Conservation (phyloP, 2,888 invertebrate species). For the Rhorus exstirpatorius region DNA sequence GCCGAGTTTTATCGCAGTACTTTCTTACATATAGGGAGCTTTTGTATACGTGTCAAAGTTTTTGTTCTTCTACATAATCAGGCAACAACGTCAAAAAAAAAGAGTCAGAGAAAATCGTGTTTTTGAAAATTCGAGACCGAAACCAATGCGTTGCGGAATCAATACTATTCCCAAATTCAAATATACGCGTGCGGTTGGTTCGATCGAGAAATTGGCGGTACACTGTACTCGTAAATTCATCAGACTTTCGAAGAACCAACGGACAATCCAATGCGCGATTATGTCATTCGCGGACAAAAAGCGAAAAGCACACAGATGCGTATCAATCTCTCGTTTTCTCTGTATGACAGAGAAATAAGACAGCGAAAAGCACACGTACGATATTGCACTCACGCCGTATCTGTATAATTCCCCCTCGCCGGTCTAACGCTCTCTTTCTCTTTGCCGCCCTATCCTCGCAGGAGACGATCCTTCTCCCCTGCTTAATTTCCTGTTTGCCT, state of each 20-base stretch:
- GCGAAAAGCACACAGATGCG: constrained; percentile 20
- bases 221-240: neutral
- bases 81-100: too few relatives aligned
- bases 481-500: constrained; percentile 80
- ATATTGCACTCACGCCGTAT: constrained; percentile 58
- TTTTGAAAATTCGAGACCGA: too few relatives aligned
- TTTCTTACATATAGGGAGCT: too few relatives aligned
- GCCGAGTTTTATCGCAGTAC: too few relatives aligned
- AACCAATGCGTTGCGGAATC: neutral
- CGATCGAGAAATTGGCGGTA: neutral
- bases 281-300: constrained; percentile 22
- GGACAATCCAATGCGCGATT: neutral
- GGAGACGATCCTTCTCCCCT: constrained; percentile 55
- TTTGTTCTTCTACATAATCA: too few relatives aligned
- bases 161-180: neutral
- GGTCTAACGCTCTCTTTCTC: constrained; percentile 32
- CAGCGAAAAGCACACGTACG: constrained; percentile 22
- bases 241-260: neutral
- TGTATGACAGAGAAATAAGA: neutral
- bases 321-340: constrained; percentile 44
- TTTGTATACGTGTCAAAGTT: too few relatives aligned
- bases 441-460: constrained; percentile 48
- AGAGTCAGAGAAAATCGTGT: too few relatives aligned
- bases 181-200: neutral
- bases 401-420: constrained; percentile 61